These are phyloP conservation scores for Leptoteleia sp. DNA, from an alignment of 1,140 invertebrate genomes.

Conservation along the genomic window DNA sequence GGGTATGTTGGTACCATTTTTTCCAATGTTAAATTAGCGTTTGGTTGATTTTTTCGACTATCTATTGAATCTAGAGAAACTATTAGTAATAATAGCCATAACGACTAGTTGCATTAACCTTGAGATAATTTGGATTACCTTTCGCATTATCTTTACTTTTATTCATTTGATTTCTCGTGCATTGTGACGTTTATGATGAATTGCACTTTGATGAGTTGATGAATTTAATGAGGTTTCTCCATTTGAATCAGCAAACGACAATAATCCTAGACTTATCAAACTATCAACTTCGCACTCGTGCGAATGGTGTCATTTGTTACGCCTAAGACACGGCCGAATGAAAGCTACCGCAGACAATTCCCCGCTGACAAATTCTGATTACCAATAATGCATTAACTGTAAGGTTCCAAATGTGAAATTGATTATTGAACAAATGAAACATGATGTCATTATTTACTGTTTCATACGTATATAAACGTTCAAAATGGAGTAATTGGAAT, in stretches of 20 bases:
- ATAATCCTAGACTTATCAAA: slow-evolving; percentile 45
- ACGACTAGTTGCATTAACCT: too few relatives aligned
- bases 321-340: slow-evolving; percentile 40
- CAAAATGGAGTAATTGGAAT: too few relatives aligned
- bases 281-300: slow-evolving; percentile 44
- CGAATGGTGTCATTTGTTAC: slow-evolving; percentile 49
- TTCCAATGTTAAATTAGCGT: too few relatives aligned
- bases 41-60: too few relatives aligned
- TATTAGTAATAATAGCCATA: too few relatives aligned
- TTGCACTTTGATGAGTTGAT: slow-evolving; percentile 38
- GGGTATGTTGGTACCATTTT: too few relatives aligned
- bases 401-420: too few relatives aligned
- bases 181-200: slow-evolving; percentile 18
- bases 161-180: too few relatives aligned
- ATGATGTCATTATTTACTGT: not conserved
- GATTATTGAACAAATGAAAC: slow-evolving; percentile 11
- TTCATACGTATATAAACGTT: too few relatives aligned
- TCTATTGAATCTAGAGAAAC: too few relatives aligned
- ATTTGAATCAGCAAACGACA: slow-evolving; percentile 41
- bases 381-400: slow-evolving; percentile 1
- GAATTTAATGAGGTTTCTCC: slow-evolving; percentile 44
- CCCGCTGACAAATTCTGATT: slow-evolving; percentile 21
- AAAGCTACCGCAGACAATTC: slow-evolving; percentile 15
- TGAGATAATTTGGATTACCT: too few relatives aligned
- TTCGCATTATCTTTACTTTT: too few relatives aligned